Percentiles rank a stretch among this genome's conserved stretches.
Conservation (phyloP, 1,140 invertebrate species). For the Agrypnia vestita region DNA sequence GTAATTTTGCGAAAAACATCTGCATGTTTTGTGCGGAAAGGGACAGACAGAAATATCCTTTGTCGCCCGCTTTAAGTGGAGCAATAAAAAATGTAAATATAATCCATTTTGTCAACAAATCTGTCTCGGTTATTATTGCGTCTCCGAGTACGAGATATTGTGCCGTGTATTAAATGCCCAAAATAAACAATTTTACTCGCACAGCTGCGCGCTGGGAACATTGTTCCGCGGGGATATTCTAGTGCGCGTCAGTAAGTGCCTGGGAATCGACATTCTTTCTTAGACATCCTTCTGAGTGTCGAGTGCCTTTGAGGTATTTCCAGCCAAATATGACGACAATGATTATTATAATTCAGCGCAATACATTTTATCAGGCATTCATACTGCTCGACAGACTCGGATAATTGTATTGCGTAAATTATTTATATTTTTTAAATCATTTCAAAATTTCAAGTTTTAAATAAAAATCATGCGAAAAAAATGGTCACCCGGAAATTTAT, state of each 20-base stretch:
- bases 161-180: slow-evolving; percentile 38
- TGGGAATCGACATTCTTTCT: not conserved
- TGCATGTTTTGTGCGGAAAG: slow-evolving; percentile 5
- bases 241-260: slow-evolving; percentile 1
- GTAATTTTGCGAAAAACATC: not conserved
- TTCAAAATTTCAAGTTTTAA: too few relatives aligned
- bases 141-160: slow-evolving; percentile 26
- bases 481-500: too few relatives aligned
- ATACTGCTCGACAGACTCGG: too few relatives aligned
- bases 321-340: slow-evolving; percentile 18
- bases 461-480: too few relatives aligned
- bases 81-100: slow-evolving; percentile 39
- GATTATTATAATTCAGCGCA: not conserved
- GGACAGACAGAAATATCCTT: slow-evolving; percentile 35
- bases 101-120: slow-evolving; percentile 47
- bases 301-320: slow-evolving; percentile 7
- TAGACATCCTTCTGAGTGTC: not conserved
- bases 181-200: slow-evolving; percentile 54
- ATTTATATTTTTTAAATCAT: too few relatives aligned
- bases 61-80: slow-evolving; percentile 9
- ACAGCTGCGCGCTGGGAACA: slow-evolving; percentile 42
- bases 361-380: too few relatives aligned
- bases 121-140: slow-evolving; percentile 43
- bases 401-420: too few relatives aligned
- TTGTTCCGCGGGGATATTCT: slow-evolving; percentile 1